Evolutionary conservation across 2,888 invertebrate species (phyloP).

Genomic region (Abscondita cerata): DNA sequence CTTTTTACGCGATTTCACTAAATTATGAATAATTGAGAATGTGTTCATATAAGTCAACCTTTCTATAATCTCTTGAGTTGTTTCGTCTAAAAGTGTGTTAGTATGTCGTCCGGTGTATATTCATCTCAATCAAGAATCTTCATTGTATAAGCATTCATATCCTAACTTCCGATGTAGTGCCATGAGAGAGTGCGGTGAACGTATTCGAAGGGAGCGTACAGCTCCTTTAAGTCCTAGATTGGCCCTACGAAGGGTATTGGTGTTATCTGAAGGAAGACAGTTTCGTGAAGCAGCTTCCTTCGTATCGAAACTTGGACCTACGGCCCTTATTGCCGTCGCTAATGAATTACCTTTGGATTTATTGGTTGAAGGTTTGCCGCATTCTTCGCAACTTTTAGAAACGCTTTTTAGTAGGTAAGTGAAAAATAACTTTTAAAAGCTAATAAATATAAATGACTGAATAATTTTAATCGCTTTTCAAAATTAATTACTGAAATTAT

Average conservation of each 20-base stretch:
- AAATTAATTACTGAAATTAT: too few species aligned
- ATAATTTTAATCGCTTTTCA: too few species aligned
- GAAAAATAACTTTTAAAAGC: not conserved
- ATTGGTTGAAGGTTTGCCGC: slow-evolving; percentile 88
- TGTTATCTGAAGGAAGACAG: slow-evolving; percentile 86
- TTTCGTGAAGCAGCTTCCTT: slow-evolving; percentile 91
- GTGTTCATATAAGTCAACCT: slow-evolving; percentile 19
- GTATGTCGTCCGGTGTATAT: slow-evolving; percentile 44
- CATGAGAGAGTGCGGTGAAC: slow-evolving; percentile 76
- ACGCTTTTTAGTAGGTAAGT: slow-evolving; percentile 76
- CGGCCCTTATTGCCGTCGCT: slow-evolving; percentile 78
- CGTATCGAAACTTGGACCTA: slow-evolving; percentile 78
- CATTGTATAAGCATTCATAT: slow-evolving; percentile 43
- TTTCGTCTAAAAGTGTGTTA: slow-evolving; percentile 46
- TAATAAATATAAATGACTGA: too few species aligned
- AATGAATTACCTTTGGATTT: slow-evolving; percentile 85
- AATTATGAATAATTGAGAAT: slow-evolving; percentile 7
- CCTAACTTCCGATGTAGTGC: slow-evolving; percentile 44
- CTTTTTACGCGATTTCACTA: not conserved
- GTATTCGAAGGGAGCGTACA: slow-evolving; percentile 71
- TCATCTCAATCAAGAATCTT: slow-evolving; percentile 34
- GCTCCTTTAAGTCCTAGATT: slow-evolving; percentile 71
- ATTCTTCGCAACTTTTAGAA: slow-evolving; percentile 85
- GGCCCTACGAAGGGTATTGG: slow-evolving; percentile 73
- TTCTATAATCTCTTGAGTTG: slow-evolving; percentile 36